Base-by-base conservation (phyloP, 2,797 vertebrate genomes). In the Calcarius lapponicus region DNA sequence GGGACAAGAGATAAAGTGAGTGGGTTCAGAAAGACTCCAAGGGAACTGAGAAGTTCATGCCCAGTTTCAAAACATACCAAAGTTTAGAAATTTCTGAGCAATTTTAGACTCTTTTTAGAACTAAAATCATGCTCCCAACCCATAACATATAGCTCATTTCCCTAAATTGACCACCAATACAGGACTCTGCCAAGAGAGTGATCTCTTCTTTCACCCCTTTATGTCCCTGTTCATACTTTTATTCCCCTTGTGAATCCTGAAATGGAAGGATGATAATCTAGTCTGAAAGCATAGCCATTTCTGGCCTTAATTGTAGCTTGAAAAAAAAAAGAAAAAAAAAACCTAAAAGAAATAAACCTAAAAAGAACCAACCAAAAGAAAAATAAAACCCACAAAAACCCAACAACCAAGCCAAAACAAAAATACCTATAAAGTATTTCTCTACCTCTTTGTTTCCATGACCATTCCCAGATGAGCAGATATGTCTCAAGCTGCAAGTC, bases 81-180 rank as follows among this genome's bases (percentile, higher is more conserved):
- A 66, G 19, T 85, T 86, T 69, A 53, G 24, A 80, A 64, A n/a
- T 26, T 92, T 86, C 58, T 72, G 74, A 84, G 47, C 32, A 75
- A 61, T 81, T 86, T 80, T 57, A 75, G 50, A 34, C 8, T 66
- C n/a, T 70, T 79, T 73, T 71, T 76, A 85, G 84, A 85, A 73
- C 36, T 69, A 73, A 90, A 94, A 53, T 69, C 53, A 51, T 22
- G 17, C 28, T 89, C 22, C 17, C 16, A 79, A 69, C 8, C 28
- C 16, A 6, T 38, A 90, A 69, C 0, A 1, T 78, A 42, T 3
- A 58, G 15, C 38, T 69, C 22, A 51, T 84, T 86, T 86, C 47
- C 53, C 31, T 89, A 58, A 79, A 69, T 0, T 54, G 53, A 57
- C 20, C 71, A 79, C 42, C 14, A 72, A 22, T 36, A 71, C 40